Base-by-base conservation (phyloP, 2,888 invertebrate genomes). In the Orthonevra nobilis region DNA sequence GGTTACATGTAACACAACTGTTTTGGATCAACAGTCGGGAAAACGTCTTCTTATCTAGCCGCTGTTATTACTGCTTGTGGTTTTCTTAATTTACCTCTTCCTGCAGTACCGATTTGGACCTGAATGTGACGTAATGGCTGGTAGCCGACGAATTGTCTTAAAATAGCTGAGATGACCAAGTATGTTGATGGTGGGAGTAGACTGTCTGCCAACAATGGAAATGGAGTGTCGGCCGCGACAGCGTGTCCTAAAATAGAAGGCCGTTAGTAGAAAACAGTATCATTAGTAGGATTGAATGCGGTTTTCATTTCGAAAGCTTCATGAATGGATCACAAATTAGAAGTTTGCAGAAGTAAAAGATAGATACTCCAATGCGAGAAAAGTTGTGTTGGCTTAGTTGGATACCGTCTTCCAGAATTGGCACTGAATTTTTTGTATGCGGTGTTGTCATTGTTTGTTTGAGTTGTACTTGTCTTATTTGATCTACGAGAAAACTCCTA, bases 161-260 rank as follows among this genome's bases (percentile, higher is more conserved):
- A 72, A 79, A 72, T 56, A 60, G 72, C 60, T 42, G 50, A 36
- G n/a, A 52, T 20, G 23, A 54, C 52, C 34, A 19, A 28, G 46
- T 61, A 36, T 15, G 19, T 26, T 19, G 40, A 26, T 38, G 32
- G 72, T 60, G 72, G 64, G 70, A 72, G 58, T 12, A 38, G 38
- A 46, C 28, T 52, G 28, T 36, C 32, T 58, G 63, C 70, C 42
- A 44, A 34, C 44, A 12, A n/a, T 46, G 30, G 30, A 26, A 26
- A 36, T 23, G 17, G 40, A 66, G 12, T 72, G 63, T n/a, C n/a
- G n/a, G n/a, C n/a, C n/a, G n/a, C n/a, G n/a, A n/a, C n/a, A n/a
- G 52, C 26, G n/a, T 64, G 72, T 40, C 77, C 72, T 72, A 52
- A 60, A 61, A 66, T 60, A 48, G 72, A 72, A 79, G 72, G 77